phyloP scores from a whole-genome alignment of 2,888 invertebrate genomes.

The Pediacus dermestoides region DNA sequence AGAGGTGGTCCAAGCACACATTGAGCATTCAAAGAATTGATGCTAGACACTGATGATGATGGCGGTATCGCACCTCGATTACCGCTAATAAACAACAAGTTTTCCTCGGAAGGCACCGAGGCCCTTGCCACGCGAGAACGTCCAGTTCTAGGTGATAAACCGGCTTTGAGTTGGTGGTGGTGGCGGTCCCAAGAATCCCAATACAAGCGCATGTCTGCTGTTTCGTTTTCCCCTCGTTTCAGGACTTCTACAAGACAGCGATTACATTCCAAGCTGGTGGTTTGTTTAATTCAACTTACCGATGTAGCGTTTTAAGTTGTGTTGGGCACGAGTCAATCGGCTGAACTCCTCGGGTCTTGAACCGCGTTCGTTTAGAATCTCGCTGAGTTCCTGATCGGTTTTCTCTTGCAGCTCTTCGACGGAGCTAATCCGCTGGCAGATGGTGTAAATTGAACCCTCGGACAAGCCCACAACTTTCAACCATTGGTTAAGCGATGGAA shows the following conservation, averaged over 20 bases:
- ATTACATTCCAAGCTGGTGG: too few relatives aligned
- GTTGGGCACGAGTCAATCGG: slow-evolving; percentile 77
- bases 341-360: slow-evolving; percentile 78
- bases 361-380: slow-evolving; percentile 61
- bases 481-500: slow-evolving; percentile 87
- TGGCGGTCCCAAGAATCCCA: slow-evolving; percentile 94
- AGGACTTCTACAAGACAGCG: slow-evolving; percentile 54
- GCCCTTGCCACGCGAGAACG: slow-evolving; percentile 52
- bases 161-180: slow-evolving; percentile 49
- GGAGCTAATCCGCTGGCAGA: slow-evolving; percentile 70
- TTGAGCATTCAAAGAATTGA: slow-evolving; percentile 50
- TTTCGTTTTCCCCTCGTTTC: slow-evolving; percentile 56
- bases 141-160: slow-evolving; percentile 53
- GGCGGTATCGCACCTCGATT: slow-evolving; percentile 47
- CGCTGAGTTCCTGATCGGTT: slow-evolving; percentile 76
- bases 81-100: slow-evolving; percentile 50
- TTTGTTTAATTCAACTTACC: too few relatives aligned
- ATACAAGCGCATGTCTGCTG: slow-evolving; percentile 66
- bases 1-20: slow-evolving; percentile 41
- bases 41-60: slow-evolving; percentile 54
- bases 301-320: slow-evolving; percentile 80
- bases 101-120: slow-evolving; percentile 60
- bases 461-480: slow-evolving; percentile 84
- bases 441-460: slow-evolving; percentile 67
- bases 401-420: slow-evolving; percentile 80